These are phyloP conservation scores for Hylaeus volcanicus DNA, from an alignment of 1,140 invertebrate genomes.

Conservation along the genomic window DNA sequence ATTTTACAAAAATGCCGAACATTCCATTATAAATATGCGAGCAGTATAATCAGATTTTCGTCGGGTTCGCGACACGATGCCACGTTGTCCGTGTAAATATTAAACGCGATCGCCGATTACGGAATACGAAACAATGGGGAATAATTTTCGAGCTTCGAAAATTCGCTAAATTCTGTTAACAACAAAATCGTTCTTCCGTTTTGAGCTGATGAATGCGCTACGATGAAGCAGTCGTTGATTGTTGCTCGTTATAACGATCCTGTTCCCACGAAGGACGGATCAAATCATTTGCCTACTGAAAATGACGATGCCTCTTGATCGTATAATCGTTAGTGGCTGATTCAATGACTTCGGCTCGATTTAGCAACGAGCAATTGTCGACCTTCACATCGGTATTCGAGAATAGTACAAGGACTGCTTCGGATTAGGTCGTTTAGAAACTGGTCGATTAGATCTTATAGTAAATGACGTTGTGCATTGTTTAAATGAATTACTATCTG, in stretches of 20 bases:
- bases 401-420: not conserved
- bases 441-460: not conserved
- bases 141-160: not conserved
- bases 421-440: not conserved
- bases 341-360: slow-evolving; percentile 8
- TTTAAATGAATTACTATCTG: too few species aligned
- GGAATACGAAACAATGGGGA: not conserved
- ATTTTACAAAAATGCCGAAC: not conserved
- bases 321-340: slow-evolving; percentile 19
- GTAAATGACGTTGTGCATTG: not conserved
- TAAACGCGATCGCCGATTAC: not conserved
- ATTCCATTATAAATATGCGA: not conserved
- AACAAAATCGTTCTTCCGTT: not conserved
- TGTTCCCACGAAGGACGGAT: not conserved
- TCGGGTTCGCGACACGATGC: not conserved
- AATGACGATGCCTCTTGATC: slow-evolving; percentile 4
- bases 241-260: slow-evolving; percentile 11
- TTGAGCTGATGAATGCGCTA: not conserved
- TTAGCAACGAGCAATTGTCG: not conserved
- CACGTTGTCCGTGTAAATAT: not conserved
- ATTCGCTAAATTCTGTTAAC: not conserved
- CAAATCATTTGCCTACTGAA: not conserved
- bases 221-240: slow-evolving; percentile 11
- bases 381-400: not conserved
- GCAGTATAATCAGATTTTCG: not conserved